Conservation (phyloP, 2,797 vertebrate species). For the Hafferia zeledoni region DNA sequence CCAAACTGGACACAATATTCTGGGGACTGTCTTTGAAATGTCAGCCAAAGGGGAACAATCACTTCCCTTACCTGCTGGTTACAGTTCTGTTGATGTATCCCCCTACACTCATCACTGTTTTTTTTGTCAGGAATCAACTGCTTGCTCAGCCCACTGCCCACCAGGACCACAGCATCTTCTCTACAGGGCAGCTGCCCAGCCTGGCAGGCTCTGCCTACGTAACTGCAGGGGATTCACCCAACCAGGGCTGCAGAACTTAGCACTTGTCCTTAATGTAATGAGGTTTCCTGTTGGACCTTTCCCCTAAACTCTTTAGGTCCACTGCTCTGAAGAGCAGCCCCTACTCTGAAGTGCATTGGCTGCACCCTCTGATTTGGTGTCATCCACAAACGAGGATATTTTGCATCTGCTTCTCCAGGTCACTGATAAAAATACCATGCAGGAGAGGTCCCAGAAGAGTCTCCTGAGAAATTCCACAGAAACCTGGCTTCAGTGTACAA, state of each 20-base stretch:
- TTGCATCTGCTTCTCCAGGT: not conserved
- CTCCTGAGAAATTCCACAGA: not conserved
- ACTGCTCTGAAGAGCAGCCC: not conserved
- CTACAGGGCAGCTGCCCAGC: not conserved
- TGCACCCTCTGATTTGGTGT: not conserved
- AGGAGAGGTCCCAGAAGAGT: not conserved
- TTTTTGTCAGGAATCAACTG: not conserved
- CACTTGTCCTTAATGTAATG: not conserved
- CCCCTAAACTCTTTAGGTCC: not conserved
- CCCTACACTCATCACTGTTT: not conserved
- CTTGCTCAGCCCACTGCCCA: not conserved
- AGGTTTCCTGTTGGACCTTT: not conserved
- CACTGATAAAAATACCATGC: not conserved
- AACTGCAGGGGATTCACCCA: not conserved
- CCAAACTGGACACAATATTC: not conserved
- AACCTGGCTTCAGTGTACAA: not conserved
- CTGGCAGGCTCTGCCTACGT: not conserved
- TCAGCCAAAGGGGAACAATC: not conserved
- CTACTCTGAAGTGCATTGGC: not conserved
- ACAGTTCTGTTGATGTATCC: not conserved
- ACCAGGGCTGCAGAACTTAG: not conserved
- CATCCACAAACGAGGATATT: not conserved
- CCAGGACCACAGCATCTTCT: not conserved
- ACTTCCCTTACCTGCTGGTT: not conserved
- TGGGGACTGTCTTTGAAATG: not conserved